Evolutionary conservation across 2,113 vertebrate species (phyloP).

Genomic region (Rhodinocichla rosea): DNA sequence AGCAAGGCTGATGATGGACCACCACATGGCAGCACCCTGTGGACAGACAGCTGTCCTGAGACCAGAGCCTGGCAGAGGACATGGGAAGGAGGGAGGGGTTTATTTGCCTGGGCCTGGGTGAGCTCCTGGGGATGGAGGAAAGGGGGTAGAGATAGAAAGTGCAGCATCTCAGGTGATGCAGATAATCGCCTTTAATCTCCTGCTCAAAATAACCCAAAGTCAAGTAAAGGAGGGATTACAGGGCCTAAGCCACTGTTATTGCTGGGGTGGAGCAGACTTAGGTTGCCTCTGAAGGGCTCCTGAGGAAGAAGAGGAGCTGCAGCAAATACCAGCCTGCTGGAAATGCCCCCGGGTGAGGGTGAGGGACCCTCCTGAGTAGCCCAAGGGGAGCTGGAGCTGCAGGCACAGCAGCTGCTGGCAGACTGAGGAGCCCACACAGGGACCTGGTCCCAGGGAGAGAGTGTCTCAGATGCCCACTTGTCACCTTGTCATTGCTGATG

Average conservation of each 20-base stretch:
- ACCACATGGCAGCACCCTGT: background rate
- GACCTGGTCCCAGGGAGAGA: background rate
- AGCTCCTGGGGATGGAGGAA: background rate
- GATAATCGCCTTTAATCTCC: slow-evolving; percentile 78
- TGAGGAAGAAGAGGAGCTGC: background rate
- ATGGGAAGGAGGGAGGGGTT: background rate
- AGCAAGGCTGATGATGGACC: background rate
- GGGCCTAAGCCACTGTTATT: slow-evolving; percentile 45
- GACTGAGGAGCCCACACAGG: background rate
- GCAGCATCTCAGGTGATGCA: slow-evolving; percentile 35
- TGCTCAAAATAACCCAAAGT: slow-evolving; percentile 79
- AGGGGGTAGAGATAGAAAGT: background rate
- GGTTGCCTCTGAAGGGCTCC: background rate
- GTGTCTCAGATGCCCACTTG: background rate
- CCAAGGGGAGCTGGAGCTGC: background rate
- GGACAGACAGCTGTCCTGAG: background rate
- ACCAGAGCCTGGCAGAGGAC: fast-evolving
- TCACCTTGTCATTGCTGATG: background rate
- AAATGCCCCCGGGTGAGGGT: background rate
- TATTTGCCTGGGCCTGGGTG: background rate
- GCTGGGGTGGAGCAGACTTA: slow-evolving; percentile 32
- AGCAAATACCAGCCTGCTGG: background rate
- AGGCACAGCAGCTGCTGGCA: background rate
- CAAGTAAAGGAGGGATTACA: slow-evolving; percentile 76
- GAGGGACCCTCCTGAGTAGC: background rate